These are phyloP conservation scores for Stratiomys singularior DNA, from an alignment of 2,888 invertebrate species.

Conservation along the genomic window DNA sequence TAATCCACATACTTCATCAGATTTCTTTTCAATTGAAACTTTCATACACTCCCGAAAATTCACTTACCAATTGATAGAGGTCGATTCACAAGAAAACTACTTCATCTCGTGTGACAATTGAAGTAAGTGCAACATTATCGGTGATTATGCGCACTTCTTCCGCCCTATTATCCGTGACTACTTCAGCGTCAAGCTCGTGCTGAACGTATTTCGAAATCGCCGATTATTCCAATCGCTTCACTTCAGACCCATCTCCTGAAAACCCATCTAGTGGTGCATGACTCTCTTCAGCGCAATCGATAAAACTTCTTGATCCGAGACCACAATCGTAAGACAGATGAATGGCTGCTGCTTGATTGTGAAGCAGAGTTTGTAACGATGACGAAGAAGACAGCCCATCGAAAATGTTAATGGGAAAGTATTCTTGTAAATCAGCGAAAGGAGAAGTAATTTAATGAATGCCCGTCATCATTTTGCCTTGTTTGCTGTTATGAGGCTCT, in stretches of 20 bases:
- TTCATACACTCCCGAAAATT: too few species aligned
- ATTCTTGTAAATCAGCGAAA: constrained; percentile 43
- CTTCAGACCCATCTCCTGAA: neutral
- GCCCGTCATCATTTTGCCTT: neutral
- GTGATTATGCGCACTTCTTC: too few species aligned
- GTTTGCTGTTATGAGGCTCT: neutral
- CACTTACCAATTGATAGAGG: too few species aligned
- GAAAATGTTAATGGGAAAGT: constrained; percentile 34
- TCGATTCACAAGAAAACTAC: too few species aligned
- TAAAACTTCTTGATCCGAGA: neutral
- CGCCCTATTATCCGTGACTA: too few species aligned
- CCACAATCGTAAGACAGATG: neutral
- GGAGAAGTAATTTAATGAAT: constrained; percentile 35
- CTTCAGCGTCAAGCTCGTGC: too few species aligned
- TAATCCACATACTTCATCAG: too few species aligned
- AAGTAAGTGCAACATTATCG: too few species aligned
- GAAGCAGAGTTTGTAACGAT: constrained; percentile 23
- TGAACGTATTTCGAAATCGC: too few species aligned
- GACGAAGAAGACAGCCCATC: neutral
- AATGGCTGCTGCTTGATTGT: constrained; percentile 16
- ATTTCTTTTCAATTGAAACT: too few species aligned
- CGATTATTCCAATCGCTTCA: neutral
- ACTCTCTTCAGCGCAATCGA: neutral
- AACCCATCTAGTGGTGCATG: too few species aligned
- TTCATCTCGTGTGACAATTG: too few species aligned